A percentile compares a stretch with the other conserved stretches of the same genome.
Evolutionary conservation across 2,797 vertebrate species (phyloP).

Genomic region (Acanthopagrus latus): DNA sequence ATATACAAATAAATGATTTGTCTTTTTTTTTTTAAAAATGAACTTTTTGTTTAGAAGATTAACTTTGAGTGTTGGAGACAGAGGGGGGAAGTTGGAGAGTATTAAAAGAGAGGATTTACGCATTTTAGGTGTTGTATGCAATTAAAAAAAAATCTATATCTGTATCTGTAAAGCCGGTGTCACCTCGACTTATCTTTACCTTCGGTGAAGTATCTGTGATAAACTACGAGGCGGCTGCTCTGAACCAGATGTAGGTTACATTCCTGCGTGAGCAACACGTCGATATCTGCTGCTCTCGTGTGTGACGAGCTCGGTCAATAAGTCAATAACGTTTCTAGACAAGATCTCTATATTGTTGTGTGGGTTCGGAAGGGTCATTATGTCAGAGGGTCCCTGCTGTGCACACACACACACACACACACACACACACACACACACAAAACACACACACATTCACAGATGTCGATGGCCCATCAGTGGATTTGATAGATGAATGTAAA

Average conservation of each 20-base stretch:
- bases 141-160: neutral
- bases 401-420: conserved; percentile 16
- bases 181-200: conserved; percentile 4
- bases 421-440: neutral
- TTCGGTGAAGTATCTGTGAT: conserved; percentile 7
- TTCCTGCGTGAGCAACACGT: conserved; percentile 42
- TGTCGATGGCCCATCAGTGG: neutral
- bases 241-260: conserved; percentile 35
- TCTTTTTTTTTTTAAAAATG: no score
- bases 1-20: neutral
- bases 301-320: conserved; percentile 53
- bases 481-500: conserved; percentile 41
- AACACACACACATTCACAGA: neutral
- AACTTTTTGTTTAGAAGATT: no score
- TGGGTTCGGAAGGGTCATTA: conserved; percentile 31
- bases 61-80: neutral
- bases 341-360: conserved; percentile 42
- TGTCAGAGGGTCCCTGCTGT: conserved; percentile 38
- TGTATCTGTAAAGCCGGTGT: neutral
- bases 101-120: neutral
- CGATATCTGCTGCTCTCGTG: conserved; percentile 33
- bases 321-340: conserved; percentile 48
- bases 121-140: neutral
- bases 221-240: conserved; percentile 18
- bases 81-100: neutral